phyloP scores from a whole-genome alignment of 2,797 vertebrate genomes.

The Acanthornis magna region DNA sequence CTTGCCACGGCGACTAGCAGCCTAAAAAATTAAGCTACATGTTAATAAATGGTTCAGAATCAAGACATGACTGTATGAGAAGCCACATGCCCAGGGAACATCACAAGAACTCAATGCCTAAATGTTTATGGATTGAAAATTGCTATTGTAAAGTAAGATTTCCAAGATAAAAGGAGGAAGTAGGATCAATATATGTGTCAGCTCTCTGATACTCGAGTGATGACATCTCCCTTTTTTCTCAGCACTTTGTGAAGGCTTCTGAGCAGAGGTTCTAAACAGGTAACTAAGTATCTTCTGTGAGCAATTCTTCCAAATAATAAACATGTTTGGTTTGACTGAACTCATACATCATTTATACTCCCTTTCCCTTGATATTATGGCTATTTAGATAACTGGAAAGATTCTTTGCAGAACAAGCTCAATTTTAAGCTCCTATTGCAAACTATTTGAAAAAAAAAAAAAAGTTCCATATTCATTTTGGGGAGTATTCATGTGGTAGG shows the following conservation, averaged over 20 bases:
- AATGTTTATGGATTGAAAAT: neutral
- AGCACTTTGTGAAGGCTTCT: neutral
- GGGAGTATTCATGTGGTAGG: neutral
- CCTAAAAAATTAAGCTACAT: neutral
- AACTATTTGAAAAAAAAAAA: neutral
- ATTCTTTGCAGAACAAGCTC: neutral
- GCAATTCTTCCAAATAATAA: neutral
- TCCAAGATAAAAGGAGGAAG: neutral
- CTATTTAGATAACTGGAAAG: neutral
- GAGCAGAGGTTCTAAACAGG: neutral
- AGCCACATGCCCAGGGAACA: neutral
- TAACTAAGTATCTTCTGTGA: neutral
- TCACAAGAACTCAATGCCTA: neutral
- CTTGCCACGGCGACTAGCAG: neutral
- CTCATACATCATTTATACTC: neutral
- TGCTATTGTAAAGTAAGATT: neutral
- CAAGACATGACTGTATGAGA: neutral
- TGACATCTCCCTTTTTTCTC: neutral
- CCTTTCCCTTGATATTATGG: neutral
- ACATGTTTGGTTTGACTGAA: neutral
- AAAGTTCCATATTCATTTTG: neutral
- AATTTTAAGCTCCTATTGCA: neutral
- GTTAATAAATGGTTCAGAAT: accelerated
- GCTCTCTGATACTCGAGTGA: neutral
- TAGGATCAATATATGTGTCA: neutral